Evolutionary conservation across 2,888 invertebrate species (phyloP).

Genomic region (Acheta domesticus): DNA sequence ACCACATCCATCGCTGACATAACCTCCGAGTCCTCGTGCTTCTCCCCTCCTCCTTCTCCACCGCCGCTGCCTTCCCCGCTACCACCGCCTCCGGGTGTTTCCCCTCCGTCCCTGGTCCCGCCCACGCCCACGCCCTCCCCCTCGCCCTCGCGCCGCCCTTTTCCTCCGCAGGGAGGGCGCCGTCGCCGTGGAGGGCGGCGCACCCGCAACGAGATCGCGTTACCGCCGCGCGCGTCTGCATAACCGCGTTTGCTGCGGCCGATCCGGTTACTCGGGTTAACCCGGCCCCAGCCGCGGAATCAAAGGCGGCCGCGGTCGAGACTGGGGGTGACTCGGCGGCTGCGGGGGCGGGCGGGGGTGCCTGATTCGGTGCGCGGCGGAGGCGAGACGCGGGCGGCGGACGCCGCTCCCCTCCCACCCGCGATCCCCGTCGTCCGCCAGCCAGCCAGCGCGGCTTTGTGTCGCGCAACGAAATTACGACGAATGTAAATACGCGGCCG

Average conservation of each 20-base stretch:
- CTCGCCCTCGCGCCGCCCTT: not conserved
- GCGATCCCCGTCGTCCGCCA: too few species aligned
- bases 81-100: not conserved
- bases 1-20: not conserved
- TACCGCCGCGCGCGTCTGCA: not conserved
- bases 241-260: conserved; percentile 18
- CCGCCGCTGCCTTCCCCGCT: too few species aligned
- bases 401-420: too few species aligned
- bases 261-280: conserved; percentile 18
- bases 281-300: not conserved
- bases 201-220: conserved; percentile 18
- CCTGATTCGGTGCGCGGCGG: too few species aligned
- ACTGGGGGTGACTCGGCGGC: not conserved
- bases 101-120: too few species aligned
- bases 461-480: too few species aligned
- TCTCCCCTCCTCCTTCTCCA: not conserved
- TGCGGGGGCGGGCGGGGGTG: too few species aligned
- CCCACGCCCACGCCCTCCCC: not conserved
- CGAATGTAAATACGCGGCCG: too few species aligned
- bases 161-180: not conserved
- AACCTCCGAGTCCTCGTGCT: not conserved
- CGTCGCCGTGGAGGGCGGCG: not conserved
- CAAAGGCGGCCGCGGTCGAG: not conserved
- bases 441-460: too few species aligned
- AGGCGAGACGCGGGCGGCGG: too few species aligned